Base-by-base conservation (phyloP, 2,797 vertebrate genomes). In the Micrastur ruficollis region DNA sequence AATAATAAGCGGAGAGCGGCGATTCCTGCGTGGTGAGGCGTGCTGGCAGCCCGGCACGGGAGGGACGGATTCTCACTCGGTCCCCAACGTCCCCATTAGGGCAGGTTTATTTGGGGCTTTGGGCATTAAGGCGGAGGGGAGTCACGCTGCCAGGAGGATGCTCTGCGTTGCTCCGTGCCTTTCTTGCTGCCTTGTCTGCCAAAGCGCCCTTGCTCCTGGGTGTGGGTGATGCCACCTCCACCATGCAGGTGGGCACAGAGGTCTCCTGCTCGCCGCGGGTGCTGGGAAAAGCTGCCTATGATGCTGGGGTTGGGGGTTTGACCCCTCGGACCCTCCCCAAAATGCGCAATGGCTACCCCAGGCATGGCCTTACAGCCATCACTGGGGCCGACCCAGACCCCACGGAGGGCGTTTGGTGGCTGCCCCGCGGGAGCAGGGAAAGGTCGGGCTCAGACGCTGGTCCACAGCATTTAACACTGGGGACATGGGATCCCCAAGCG, bases 31-130 rank as follows among this genome's bases (percentile, higher is more conserved):
- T 2, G 11, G 59, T 11, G 7, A 31, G 11, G 72, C 8, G 3
- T 8, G 14, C 42, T 11, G 20, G 55, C 50, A 31, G 52, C 20
- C n/a, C 1, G 6, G 47, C 63, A 10, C 5, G 8, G 15, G 21
- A 14, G 38, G 47, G 15, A n/a, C 2, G 3, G 46, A 18, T 14
- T n/a, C 11, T 46, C 8, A 6, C 32, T 5, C 1, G 9, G 14
- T 44, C 59, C 36, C 73, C 2, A 1, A 11, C 1, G 3, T 14
- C 20, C 16, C 44, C 2, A 9, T 49, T 11, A 7, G 56, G 73
- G 73, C 29, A 32, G 56, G 34, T 47, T 47, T 17, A 32, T 40
- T 4, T 3, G n/a, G 79, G 34, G 55, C 6, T 68, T 22, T 49
- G 66, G 66, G 25, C 6, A 5, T 9, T 5, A 40, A 40, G 58